phyloP scores from a whole-genome alignment of 2,113 vertebrate genomes.

The Vombatus ursinus region DNA sequence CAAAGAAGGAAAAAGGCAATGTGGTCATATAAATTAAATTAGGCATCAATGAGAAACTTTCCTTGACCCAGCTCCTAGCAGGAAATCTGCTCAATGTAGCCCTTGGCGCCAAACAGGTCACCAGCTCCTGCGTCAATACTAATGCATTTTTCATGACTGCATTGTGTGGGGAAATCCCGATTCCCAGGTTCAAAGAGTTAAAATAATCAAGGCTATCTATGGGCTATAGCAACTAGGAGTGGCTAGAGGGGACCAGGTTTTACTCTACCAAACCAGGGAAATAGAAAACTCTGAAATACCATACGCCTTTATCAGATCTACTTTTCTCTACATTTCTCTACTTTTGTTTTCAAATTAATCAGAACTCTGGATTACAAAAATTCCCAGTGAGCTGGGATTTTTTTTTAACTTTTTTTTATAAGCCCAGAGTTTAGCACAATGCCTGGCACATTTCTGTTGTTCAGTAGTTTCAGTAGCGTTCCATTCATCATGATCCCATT shows the following conservation, averaged over 20 bases:
- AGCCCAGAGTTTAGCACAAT: not conserved
- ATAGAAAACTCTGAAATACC: not conserved
- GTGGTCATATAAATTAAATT: slow-evolving; percentile 63
- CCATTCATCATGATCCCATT: not conserved
- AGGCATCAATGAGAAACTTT: slow-evolving; percentile 71
- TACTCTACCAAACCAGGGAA: not conserved
- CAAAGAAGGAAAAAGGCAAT: slow-evolving; percentile 55
- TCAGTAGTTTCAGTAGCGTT: not conserved
- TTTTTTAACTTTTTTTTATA: not conserved
- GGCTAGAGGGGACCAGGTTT: not conserved
- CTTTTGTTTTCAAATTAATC: not conserved
- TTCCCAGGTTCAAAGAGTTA: slow-evolving; percentile 60
- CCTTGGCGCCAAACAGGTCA: slow-evolving; percentile 74
- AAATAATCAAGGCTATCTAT: not conserved
- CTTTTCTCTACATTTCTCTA: not conserved
- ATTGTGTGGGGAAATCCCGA: slow-evolving; percentile 72
- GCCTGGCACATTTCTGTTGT: not conserved
- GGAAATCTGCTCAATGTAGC: slow-evolving; percentile 78
- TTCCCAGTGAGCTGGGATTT: fast-evolving
- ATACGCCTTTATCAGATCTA: not conserved
- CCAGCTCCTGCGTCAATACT: slow-evolving; percentile 70
- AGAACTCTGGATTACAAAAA: not conserved
- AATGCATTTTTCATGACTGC: slow-evolving; percentile 50
- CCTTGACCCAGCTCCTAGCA: slow-evolving; percentile 76
- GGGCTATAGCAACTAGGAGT: not conserved